Evolutionary conservation across 2,797 vertebrate species (phyloP).

Genomic region (Paguma larvata): DNA sequence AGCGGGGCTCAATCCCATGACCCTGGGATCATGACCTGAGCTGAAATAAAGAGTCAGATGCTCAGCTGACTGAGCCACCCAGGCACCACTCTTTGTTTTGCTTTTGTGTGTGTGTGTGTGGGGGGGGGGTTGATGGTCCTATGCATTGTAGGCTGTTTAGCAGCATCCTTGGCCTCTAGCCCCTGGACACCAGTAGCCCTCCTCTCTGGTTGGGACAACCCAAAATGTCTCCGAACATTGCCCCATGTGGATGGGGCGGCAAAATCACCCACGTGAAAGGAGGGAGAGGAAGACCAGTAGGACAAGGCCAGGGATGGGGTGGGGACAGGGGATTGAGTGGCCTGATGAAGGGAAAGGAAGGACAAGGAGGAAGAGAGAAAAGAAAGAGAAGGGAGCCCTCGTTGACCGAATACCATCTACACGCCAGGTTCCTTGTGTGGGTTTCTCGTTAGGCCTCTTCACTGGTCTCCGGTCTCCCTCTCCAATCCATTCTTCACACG

Average conservation of each 20-base stretch:
- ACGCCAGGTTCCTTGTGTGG: not conserved
- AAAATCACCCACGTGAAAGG: not conserved
- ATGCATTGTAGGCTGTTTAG: slow-evolving; percentile 8
- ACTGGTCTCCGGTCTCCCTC: not conserved
- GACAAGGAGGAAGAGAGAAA: not conserved
- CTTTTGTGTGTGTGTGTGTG: not conserved
- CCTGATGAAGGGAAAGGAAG: not conserved
- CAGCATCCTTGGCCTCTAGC: not conserved
- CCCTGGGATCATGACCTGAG: no score
- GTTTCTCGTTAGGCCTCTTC: not conserved
- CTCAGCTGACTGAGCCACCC: no score
- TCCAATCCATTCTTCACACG: not conserved
- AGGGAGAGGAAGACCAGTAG: not conserved
- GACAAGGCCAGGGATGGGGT: not conserved
- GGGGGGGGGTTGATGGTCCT: not conserved
- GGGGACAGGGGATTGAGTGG: not conserved
- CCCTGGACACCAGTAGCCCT: not conserved
- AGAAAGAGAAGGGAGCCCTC: not conserved
- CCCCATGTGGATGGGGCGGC: not conserved
- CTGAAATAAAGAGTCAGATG: no score
- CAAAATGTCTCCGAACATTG: not conserved
- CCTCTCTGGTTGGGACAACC: not conserved
- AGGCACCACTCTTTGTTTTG: not conserved
- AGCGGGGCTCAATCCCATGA: no score
- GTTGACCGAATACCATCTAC: not conserved